These are phyloP conservation scores for Trisateles emortualis DNA, from an alignment of 2,888 invertebrate species.

Conservation along the genomic window DNA sequence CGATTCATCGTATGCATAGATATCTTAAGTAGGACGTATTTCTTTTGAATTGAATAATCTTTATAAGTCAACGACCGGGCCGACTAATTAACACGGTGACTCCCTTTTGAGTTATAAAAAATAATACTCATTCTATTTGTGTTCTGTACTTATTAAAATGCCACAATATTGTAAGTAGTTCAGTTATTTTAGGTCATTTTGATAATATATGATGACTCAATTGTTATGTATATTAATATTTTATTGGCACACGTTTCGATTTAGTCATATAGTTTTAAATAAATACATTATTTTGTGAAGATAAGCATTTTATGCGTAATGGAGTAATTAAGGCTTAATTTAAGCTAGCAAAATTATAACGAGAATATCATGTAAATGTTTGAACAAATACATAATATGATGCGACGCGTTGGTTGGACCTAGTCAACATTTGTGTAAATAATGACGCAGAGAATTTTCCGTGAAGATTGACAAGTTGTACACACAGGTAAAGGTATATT, in stretches of 20 bases:
- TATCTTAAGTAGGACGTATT: conserved; percentile 30
- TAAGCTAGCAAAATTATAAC: too few species aligned
- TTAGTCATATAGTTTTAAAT: too few species aligned
- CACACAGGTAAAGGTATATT: neutral
- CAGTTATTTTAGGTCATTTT: conserved; percentile 60
- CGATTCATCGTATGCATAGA: conserved; percentile 5
- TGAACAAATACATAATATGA: neutral
- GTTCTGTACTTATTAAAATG: conserved; percentile 54
- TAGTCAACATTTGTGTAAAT: conserved; percentile 3
- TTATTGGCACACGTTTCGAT: neutral
- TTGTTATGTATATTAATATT: conserved; percentile 5
- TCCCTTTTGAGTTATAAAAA: conserved; percentile 70
- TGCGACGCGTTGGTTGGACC: neutral
- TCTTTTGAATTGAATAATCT: conserved; percentile 59
- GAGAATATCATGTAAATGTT: too few species aligned
- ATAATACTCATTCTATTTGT: conserved; percentile 56
- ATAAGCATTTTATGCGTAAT: too few species aligned
- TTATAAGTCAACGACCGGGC: conserved; percentile 69
- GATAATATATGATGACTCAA: conserved; percentile 55
- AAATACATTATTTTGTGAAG: too few species aligned
- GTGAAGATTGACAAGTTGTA: conserved; percentile 21
- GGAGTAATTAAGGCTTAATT: too few species aligned
- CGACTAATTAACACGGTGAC: conserved; percentile 78
- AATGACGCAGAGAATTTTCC: conserved; percentile 23
- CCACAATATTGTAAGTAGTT: conserved; percentile 53